These are phyloP conservation scores for Lithosia quadra DNA, from an alignment of 2,888 invertebrate species.

Conservation along the genomic window DNA sequence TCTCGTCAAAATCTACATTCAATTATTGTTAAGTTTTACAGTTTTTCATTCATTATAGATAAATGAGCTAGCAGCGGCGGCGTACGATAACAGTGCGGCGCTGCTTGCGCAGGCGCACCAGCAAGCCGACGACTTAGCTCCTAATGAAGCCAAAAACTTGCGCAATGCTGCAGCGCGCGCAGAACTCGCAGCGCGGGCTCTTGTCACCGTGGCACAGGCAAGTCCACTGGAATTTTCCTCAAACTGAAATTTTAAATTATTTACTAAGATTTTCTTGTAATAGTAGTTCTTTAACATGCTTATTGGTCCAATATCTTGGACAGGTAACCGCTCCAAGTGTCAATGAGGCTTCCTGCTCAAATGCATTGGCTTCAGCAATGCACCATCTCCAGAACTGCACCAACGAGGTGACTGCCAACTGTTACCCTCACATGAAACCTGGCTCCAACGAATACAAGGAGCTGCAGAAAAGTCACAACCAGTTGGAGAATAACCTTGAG, in stretches of 20 bases:
- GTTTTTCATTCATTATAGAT: constrained; percentile 45
- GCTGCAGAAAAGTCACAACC: constrained; percentile 8
- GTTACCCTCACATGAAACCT: constrained; percentile 28
- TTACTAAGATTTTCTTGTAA: no score
- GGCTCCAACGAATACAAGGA: constrained; percentile 33
- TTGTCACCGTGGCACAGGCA: constrained; percentile 64
- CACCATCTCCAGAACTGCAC: constrained; percentile 32
- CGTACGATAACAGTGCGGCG: constrained; percentile 55
- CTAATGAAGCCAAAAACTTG: constrained; percentile 28
- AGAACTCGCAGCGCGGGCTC: constrained; percentile 58
- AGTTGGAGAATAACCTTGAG: constrained; percentile 30
- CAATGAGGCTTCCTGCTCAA: constrained; percentile 50
- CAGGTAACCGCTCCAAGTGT: constrained; percentile 59
- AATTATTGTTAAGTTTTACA: no score
- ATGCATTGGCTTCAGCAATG: constrained; percentile 33
- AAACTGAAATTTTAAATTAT: no score
- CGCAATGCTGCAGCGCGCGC: constrained; percentile 49
- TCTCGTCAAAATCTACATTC: background rate
- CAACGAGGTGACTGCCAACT: constrained; percentile 42
- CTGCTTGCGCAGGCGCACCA: constrained; percentile 56
- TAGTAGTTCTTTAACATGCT: background rate
- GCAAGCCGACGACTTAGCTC: no score
- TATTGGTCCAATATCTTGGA: background rate
- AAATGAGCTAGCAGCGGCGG: constrained; percentile 50
- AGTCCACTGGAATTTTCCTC: background rate